phyloP scores from a whole-genome alignment of 2,113 vertebrate genomes.

The Daubentonia madagascariensis region DNA sequence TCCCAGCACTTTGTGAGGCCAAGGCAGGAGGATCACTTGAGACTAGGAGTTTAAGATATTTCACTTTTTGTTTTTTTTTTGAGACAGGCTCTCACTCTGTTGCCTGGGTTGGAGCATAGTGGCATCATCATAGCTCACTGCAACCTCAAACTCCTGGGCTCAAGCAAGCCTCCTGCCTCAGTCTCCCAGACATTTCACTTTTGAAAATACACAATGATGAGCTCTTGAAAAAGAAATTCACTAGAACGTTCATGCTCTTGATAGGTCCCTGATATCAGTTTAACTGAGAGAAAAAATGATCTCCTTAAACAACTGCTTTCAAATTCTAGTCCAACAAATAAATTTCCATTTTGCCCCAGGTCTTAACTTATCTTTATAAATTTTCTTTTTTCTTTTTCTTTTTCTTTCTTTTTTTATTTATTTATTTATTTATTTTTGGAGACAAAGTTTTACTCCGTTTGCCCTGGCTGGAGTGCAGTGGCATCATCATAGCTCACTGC shows the following conservation, averaged over 20 bases:
- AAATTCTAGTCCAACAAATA: background rate
- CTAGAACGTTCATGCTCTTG: background rate
- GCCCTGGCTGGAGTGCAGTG: background rate
- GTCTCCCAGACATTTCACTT: background rate
- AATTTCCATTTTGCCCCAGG: background rate
- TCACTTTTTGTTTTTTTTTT: too few species aligned
- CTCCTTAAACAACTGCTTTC: background rate
- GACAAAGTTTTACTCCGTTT: background rate
- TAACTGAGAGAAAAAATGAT: background rate
- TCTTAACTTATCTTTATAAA: background rate
- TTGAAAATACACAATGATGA: background rate
- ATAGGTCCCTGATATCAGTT: background rate
- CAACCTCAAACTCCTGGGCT: too few species aligned
- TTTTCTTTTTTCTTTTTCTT: background rate
- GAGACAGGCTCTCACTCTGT: too few species aligned
- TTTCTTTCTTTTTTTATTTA: rapidly evolving
- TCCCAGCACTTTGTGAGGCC: too few species aligned
- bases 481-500: background rate
- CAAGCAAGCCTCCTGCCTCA: too few species aligned
- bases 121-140: too few species aligned
- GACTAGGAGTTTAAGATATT: too few species aligned
- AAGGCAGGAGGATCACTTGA: too few species aligned
- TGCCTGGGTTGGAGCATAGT: too few species aligned
- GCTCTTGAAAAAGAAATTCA: background rate
- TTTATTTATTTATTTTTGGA: background rate